Evolutionary conservation across 2,888 invertebrate genomes (phyloP).

Genomic region (Busseola fusca): DNA sequence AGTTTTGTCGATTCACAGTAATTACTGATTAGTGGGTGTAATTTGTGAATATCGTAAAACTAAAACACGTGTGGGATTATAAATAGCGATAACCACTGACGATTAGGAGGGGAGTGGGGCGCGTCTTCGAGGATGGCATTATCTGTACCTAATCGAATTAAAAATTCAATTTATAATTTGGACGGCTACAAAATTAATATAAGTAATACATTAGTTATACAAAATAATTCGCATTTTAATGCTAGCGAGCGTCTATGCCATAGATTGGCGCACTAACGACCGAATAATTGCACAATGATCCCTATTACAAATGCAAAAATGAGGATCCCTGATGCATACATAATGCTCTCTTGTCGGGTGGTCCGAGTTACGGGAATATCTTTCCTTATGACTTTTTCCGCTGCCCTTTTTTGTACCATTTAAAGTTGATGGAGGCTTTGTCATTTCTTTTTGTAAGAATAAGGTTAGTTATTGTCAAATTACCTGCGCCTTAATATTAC

Average conservation of each 20-base stretch:
- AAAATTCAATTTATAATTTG: neutral
- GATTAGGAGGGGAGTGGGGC: too few relatives aligned
- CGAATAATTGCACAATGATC: slow-evolving; percentile 88
- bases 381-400: neutral
- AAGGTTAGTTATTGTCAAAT: neutral
- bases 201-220: slow-evolving; percentile 33
- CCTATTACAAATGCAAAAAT: slow-evolving; percentile 88
- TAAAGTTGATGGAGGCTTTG: neutral
- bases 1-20: too few relatives aligned
- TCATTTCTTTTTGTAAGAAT: neutral
- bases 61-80: too few relatives aligned
- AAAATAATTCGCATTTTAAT: slow-evolving; percentile 70
- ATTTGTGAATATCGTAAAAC: too few relatives aligned
- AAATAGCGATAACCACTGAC: too few relatives aligned
- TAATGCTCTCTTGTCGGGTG: slow-evolving; percentile 73
- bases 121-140: too few relatives aligned
- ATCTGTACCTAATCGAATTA: too few relatives aligned
- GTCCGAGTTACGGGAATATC: slow-evolving; percentile 64
- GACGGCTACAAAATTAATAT: slow-evolving; percentile 2
- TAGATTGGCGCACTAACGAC: slow-evolving; percentile 85
- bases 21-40: too few relatives aligned
- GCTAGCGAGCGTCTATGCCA: slow-evolving; percentile 64
- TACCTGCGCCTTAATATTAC: neutral
- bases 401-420: neutral
- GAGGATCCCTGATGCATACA: slow-evolving; percentile 83